Percentiles rank a stretch among this genome's conserved stretches.
These are phyloP conservation scores for Pipistrellus pygmaeus DNA, from an alignment of 2,797 vertebrate genomes.

Conservation along the genomic window DNA sequence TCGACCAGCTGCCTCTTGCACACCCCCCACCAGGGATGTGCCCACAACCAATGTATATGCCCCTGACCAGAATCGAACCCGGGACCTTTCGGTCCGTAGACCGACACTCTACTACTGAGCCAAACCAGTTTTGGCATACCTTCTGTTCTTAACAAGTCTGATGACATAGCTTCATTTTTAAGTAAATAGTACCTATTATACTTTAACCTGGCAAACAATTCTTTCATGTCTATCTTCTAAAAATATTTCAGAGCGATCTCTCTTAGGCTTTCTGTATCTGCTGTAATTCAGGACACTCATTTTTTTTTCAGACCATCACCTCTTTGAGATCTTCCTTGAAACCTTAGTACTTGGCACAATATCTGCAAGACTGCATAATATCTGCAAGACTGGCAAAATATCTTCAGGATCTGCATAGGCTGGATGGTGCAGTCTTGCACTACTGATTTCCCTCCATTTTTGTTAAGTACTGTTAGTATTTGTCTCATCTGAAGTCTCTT, in stretches of 20 bases:
- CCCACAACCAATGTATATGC: too few relatives aligned
- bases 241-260: neutral
- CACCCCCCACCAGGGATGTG: too few relatives aligned
- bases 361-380: too few relatives aligned
- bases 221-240: neutral
- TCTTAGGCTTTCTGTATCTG: neutral
- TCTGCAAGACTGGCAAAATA: too few relatives aligned
- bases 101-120: too few relatives aligned
- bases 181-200: neutral
- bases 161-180: neutral
- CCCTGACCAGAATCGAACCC: too few relatives aligned
- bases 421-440: neutral
- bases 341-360: neutral
- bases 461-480: neutral
- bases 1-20: too few relatives aligned
- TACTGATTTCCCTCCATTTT: neutral
- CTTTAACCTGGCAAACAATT: neutral
- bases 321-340: neutral
- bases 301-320: neutral
- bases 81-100: too few relatives aligned
- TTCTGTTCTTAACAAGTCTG: neutral
- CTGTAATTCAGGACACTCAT: neutral
- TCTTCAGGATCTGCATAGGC: too few relatives aligned
- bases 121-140: too few relatives aligned
- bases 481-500: neutral